Percentiles rank a stretch among this genome's conserved stretches.
These are phyloP conservation scores for Stichodactyla helianthus DNA, from an alignment of 64 coral and sea anemone genomes.

Conservation along the genomic window DNA sequence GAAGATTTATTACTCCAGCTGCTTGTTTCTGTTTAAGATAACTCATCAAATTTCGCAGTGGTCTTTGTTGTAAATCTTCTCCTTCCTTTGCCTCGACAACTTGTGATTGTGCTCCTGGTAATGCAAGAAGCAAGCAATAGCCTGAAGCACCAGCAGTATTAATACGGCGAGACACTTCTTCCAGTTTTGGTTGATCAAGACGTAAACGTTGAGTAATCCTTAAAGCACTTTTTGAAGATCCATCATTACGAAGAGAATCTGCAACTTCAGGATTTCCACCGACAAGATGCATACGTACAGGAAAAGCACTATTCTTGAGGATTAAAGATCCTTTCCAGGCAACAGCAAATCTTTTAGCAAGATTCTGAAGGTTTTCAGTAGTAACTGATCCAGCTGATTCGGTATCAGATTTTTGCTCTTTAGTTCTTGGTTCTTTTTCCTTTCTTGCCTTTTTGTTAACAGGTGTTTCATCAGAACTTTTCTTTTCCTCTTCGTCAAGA, in stretches of 20 bases:
- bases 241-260: conserved; percentile 86
- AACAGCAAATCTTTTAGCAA: conserved; percentile 96
- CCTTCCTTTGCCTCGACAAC: conserved; percentile 57
- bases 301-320: conserved; percentile 99
- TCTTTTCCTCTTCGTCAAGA: conserved; percentile 53
- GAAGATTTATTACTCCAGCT: conserved; percentile 96
- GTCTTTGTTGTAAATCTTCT: conserved; percentile 91
- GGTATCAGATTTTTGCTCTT: conserved; percentile 54
- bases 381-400: conserved; percentile 49
- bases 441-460: conserved; percentile 61
- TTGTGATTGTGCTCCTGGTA: conserved; percentile 77
- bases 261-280: conserved; percentile 97
- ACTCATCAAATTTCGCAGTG: conserved; percentile 91
- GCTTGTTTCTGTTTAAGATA: conserved; percentile 99
- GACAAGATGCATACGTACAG: conserved; percentile 97
- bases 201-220: conserved; percentile 95
- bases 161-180: conserved; percentile 95
- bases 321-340: conserved; percentile 95
- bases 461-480: conserved; percentile 42
- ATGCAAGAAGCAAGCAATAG: conserved; percentile 87
- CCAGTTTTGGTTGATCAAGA: conserved; percentile 97
- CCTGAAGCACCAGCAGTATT: conserved; percentile 86
- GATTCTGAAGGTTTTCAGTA: conserved; percentile 89
- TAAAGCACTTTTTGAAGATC: conserved; percentile 64
- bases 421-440: conserved; percentile 47